A percentile compares a stretch with the other conserved stretches of the same genome.
Evolutionary conservation across 2,888 invertebrate species (phyloP).

Genomic region (Macaria notata): DNA sequence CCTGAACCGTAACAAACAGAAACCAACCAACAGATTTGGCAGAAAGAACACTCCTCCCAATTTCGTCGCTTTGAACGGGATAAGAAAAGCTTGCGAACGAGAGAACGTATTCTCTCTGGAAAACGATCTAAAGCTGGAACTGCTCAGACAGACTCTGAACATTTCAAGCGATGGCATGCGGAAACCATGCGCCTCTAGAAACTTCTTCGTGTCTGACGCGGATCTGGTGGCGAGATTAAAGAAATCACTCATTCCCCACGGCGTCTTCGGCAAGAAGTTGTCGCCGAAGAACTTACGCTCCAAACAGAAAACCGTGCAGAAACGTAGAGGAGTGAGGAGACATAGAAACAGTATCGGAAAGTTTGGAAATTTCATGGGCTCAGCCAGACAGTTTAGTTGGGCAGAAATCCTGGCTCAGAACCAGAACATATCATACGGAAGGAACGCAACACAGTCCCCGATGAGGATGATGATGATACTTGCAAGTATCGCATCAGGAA

Average conservation of each 20-base stretch:
- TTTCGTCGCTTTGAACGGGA: slow-evolving; percentile 65
- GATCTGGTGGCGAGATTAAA: slow-evolving; percentile 72
- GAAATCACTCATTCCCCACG: slow-evolving; percentile 76
- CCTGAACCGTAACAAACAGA: slow-evolving; percentile 58
- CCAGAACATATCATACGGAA: slow-evolving; percentile 83
- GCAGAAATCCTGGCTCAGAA: slow-evolving; percentile 85
- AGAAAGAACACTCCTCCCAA: slow-evolving; percentile 68
- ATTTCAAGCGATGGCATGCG: slow-evolving; percentile 71
- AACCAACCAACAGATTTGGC: slow-evolving; percentile 60
- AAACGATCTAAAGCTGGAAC: slow-evolving; percentile 68
- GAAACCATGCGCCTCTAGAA: slow-evolving; percentile 72
- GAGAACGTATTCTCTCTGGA: slow-evolving; percentile 72
- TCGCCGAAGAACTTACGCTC: slow-evolving; percentile 85
- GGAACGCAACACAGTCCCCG: slow-evolving; percentile 53
- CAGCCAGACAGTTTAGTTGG: slow-evolving; percentile 84
- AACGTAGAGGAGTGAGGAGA: slow-evolving; percentile 69
- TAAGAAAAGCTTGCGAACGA: slow-evolving; percentile 67
- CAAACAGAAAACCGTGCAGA: slow-evolving; percentile 74
- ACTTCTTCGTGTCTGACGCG: slow-evolving; percentile 75
- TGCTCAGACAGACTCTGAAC: slow-evolving; percentile 70
- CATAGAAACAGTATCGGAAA: slow-evolving; percentile 74
- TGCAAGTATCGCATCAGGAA: slow-evolving; percentile 74
- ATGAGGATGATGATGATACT: slow-evolving; percentile 61
- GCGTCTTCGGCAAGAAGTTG: slow-evolving; percentile 74
- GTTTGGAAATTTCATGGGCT: slow-evolving; percentile 79